Conservation (phyloP, 2,888 invertebrate species). For the Caenorhabditis sp. region DNA sequence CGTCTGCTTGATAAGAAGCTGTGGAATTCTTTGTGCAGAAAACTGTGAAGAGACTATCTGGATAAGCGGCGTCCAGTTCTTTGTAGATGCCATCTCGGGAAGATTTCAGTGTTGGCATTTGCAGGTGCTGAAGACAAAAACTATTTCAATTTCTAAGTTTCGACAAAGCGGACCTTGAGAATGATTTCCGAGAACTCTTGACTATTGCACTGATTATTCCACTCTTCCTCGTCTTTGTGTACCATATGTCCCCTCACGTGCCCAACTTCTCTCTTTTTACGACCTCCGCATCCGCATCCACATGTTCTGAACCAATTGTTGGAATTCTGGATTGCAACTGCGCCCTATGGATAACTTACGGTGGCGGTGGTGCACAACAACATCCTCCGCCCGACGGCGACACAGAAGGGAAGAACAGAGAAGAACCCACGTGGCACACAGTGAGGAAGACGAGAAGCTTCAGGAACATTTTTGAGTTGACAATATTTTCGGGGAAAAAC, state of each 20-base stretch:
- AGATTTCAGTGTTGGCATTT: constrained; percentile 3
- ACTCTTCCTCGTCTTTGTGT: constrained; percentile 31
- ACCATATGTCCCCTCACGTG: constrained; percentile 44
- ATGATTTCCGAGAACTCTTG: constrained; percentile 50
- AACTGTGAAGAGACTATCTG: constrained; percentile 59
- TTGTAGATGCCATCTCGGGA: constrained; percentile 57
- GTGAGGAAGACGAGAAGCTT: constrained; percentile 16
- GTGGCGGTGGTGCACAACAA: too few species aligned
- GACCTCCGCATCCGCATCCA: constrained; percentile 48
- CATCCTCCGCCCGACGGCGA: constrained; percentile 24
- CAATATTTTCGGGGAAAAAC: not conserved
- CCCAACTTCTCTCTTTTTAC: constrained; percentile 53
- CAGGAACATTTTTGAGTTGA: constrained; percentile 8
- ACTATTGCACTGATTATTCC: constrained; percentile 50
- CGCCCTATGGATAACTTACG: too few species aligned
- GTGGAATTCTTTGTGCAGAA: constrained; percentile 55
- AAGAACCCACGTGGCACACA: constrained; percentile 9
- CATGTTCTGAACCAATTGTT: too few species aligned
- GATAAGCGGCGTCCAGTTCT: constrained; percentile 57
- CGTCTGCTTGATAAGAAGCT: constrained; percentile 60
- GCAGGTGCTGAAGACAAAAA: constrained; percentile 32
- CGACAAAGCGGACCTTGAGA: constrained; percentile 14
- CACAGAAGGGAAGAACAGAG: constrained; percentile 47
- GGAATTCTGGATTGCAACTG: too few species aligned
- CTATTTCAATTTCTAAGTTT: not conserved